Evolutionary conservation across 2,888 invertebrate genomes (phyloP), one percentile per base, ranked within the genome.

Genomic region (Pachliopta kotzebuea): DNA sequence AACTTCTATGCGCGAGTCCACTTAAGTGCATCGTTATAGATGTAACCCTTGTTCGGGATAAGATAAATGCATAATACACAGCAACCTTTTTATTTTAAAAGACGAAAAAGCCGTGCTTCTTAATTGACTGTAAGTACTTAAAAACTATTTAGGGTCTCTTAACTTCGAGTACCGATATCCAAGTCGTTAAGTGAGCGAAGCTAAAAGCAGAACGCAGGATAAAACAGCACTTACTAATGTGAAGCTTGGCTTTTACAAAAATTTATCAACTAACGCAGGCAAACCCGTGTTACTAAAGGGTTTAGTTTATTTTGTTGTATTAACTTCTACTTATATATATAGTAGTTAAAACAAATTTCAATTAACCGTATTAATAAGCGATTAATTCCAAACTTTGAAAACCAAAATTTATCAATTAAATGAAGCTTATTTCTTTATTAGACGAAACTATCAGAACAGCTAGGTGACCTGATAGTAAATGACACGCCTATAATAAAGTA

Each of bases 91-190:
- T 74, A 79, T 76, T 78, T 79, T 74, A 69, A 68, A 68, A 69
- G 63, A 57, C 60, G 62, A 63, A 73, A 74, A 75, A 70, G 71
- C 73, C 80, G 84, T 85, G 84, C 81, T 75, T 79, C 77, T 80
- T 87, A 85, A 87, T 86, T 82, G 83, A 80, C 84, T 76, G 71
- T 29, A 70, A 75, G 72, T 78, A 77, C 78, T 81, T 81, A 76
- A 80, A 76, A 76, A 76, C 77, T 76, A 82, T 82, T 77, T 78
- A 77, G 75, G 21, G 20, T 23, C 21, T 23, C 21, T 52, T 52
- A 52, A 52, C 21, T 70, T 68, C 76, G 73, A 71, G 21, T 56
- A 52, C 37, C 42, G 60, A 79, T 80, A 79, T 80, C 79, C 80
- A 76, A 74, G 68, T 79, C 81, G 76, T 84, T 78, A 84, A 83